These are phyloP conservation scores for Eudorcas thomsonii DNA, from an alignment of 2,113 vertebrate species.

Conservation along the genomic window DNA sequence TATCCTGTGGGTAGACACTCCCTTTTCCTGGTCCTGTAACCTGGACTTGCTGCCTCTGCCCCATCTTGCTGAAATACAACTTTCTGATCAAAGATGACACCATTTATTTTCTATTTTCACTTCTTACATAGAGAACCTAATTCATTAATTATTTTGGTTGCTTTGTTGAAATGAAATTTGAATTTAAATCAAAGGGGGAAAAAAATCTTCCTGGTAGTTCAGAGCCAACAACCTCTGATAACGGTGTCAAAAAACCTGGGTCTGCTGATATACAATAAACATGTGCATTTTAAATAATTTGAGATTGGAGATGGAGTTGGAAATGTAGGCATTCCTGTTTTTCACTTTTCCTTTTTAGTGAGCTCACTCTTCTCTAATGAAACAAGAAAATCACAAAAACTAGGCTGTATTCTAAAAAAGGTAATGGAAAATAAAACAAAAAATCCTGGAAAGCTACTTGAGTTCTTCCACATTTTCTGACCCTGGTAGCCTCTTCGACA, in stretches of 20 bases:
- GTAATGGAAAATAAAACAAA: constrained; percentile 52
- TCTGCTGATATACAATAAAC: neutral
- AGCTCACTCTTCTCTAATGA: neutral
- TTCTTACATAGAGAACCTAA: constrained; percentile 30
- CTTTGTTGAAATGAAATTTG: constrained; percentile 45
- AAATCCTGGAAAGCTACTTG: constrained; percentile 24
- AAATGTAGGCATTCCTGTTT: neutral
- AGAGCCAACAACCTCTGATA: neutral
- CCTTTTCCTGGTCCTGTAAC: constrained; percentile 5
- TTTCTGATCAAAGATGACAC: constrained; percentile 6
- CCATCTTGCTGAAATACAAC: constrained; percentile 27
- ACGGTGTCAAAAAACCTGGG: neutral
- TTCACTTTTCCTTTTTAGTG: constrained; percentile 20
- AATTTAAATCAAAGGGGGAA: constrained; percentile 38
- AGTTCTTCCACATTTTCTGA: constrained; percentile 46
- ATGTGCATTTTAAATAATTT: neutral
- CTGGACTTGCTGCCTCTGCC: neutral
- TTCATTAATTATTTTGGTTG: constrained; percentile 13
- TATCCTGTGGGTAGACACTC: constrained; percentile 5
- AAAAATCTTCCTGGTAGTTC: neutral
- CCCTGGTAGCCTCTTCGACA: neutral
- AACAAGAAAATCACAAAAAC: constrained; percentile 8
- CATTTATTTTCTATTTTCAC: constrained; percentile 18
- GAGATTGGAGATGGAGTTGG: neutral
- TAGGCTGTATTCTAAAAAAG: constrained; percentile 33